Evolutionary conservation across 2,888 invertebrate species (phyloP).

Genomic region (Mechanitis messenoides): DNA sequence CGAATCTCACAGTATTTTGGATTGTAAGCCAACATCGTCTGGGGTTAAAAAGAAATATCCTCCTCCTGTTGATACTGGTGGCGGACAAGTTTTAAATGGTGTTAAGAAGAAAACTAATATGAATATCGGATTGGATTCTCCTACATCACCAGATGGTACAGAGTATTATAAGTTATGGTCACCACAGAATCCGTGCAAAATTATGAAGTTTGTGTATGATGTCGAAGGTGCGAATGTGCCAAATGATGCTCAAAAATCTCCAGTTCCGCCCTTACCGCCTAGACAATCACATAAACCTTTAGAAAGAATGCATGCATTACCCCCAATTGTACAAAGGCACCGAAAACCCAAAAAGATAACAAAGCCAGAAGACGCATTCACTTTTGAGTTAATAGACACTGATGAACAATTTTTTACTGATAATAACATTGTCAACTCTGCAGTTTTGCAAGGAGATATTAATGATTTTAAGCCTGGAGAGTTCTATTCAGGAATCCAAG

Average conservation of each 20-base stretch:
- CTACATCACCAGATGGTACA: conserved; percentile 72
- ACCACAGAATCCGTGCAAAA: conserved; percentile 77
- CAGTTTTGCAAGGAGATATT: conserved; percentile 56
- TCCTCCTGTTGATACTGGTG: conserved; percentile 74
- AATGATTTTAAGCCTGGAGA: conserved; percentile 72
- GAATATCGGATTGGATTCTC: conserved; percentile 71
- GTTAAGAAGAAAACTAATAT: conserved; percentile 81
- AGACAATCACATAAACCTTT: conserved; percentile 84
- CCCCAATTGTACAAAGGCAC: conserved; percentile 82
- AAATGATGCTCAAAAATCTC: conserved; percentile 78
- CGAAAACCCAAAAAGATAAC: conserved; percentile 80
- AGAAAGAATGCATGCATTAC: conserved; percentile 83
- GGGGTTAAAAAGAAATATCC: conserved; percentile 76
- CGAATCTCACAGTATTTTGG: conserved; percentile 63
- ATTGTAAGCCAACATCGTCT: conserved; percentile 60
- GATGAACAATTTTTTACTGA: conserved; percentile 81
- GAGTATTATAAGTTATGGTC: conserved; percentile 84
- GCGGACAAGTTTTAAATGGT: conserved; percentile 66
- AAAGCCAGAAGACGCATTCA: conserved; percentile 86
- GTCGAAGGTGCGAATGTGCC: conserved; percentile 67
- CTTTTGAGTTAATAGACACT: conserved; percentile 89
- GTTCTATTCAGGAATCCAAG: conserved; percentile 65
- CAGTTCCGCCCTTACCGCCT: conserved; percentile 84
- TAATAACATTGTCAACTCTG: conserved; percentile 67
- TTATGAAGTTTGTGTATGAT: conserved; percentile 74